These are phyloP conservation scores for Venustaconcha ellipsiformis DNA, from an alignment of 1,140 invertebrate species.

Conservation along the genomic window DNA sequence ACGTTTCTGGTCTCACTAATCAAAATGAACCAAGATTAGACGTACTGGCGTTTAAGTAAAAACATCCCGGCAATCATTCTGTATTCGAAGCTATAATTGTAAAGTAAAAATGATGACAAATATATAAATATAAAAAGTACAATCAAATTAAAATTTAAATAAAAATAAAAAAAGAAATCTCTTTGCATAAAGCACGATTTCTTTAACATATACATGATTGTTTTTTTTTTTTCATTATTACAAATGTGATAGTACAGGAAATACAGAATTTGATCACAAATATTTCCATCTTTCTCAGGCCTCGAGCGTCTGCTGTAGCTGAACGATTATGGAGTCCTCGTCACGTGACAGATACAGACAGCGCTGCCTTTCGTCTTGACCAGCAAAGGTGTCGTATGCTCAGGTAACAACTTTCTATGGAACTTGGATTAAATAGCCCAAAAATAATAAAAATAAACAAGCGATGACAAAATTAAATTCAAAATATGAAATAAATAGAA, in stretches of 20 bases:
- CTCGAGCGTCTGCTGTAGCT: constrained; percentile 82
- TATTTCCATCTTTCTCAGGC: constrained; percentile 50
- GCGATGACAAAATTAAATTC: background rate
- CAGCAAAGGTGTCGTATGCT: constrained; percentile 89
- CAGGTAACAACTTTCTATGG: constrained; percentile 69
- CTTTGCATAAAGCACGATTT: background rate
- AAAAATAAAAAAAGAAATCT: background rate
- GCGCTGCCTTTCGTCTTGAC: constrained; percentile 77
- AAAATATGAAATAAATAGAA: background rate
- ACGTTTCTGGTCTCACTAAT: too few relatives aligned
- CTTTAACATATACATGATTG: background rate
- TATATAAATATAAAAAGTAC: too few relatives aligned
- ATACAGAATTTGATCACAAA: background rate
- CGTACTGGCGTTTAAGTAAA: too few relatives aligned
- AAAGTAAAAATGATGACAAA: background rate
- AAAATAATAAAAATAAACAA: background rate
- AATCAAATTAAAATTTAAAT: too few relatives aligned
- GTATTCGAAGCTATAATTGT: background rate
- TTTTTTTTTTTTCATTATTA: background rate
- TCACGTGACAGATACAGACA: constrained; percentile 64
- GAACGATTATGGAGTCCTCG: constrained; percentile 83
- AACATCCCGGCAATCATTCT: too few relatives aligned
- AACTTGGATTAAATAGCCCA: background rate
- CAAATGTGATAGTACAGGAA: too few relatives aligned
- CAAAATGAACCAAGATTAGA: too few relatives aligned